Base-by-base conservation (phyloP, 2,113 vertebrate species). In the Brachionichthys hirsutus region DNA sequence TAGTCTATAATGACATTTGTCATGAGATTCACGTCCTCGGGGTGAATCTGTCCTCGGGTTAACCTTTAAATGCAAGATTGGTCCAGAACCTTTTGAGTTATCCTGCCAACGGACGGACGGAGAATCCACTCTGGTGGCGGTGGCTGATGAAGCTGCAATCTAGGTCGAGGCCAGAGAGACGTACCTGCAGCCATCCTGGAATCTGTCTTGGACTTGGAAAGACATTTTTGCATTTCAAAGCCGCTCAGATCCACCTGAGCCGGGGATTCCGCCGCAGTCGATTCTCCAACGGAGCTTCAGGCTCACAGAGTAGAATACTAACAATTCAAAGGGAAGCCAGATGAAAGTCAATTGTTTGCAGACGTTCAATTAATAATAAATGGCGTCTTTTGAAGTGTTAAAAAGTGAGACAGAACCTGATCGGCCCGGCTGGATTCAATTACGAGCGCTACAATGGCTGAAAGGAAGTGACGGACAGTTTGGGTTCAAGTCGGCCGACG, bases 331-430 rank as follows among this genome's bases (percentile, higher is more conserved):
- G n/a, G 86, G 68, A 44, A 49, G 90, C 66, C 51, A 76, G 71
- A 81, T 86, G 79, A 87, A 87, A 87, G 87, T 85, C 75, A 86
- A 87, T 85, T 87, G 85, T 87, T 89, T 80, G 69, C 66, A 52
- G 64, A 61, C 54, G 45, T 48, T 52, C 19, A 40, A 87, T 91
- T 62, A 91, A 91, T 91, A 88, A 87, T 91, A 52, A 76, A 91
- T 87, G 80, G 7, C 54, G 20, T 47, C 82, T 73, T 88, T 90
- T 86, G 81, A 89, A 82, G 81, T 87, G 75, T 73, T 85, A 84
- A 89, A 86, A 84, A 83, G 80, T 73, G 67, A 82, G 71, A 63
- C 73, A 80, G 82, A 90, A 91, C 82, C 67, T 70, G 90, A 91
- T 89, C 83, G 82, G 80, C 59, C 73, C 55, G 17, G 49, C 67